Percentiles rank a stretch among this genome's conserved stretches.
phyloP scores from a whole-genome alignment of 2,113 vertebrate species.

The Elephantulus edwardii region DNA sequence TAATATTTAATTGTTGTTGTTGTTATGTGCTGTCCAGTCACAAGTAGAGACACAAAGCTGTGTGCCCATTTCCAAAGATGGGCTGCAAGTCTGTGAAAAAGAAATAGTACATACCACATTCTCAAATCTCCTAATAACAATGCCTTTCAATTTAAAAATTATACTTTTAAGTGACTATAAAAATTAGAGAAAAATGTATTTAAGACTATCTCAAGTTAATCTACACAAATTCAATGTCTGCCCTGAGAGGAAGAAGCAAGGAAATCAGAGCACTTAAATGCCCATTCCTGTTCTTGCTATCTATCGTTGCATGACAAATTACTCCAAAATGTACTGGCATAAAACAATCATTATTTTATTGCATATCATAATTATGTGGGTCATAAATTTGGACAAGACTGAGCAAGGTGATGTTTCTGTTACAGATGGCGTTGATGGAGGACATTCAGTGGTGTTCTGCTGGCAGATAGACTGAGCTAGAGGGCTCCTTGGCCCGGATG shows the following conservation, averaged over 20 bases:
- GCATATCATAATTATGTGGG: background rate
- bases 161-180: background rate
- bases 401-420: background rate
- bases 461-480: background rate
- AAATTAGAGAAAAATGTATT: background rate
- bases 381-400: background rate
- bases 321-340: background rate
- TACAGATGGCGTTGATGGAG: background rate
- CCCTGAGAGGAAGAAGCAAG: background rate
- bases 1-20: background rate
- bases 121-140: conserved; percentile 2
- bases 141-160: background rate
- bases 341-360: background rate
- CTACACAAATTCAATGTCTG: background rate
- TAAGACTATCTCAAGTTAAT: background rate
- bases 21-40: no score
- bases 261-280: background rate
- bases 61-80: conserved; percentile 14
- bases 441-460: background rate
- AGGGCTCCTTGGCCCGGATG: background rate
- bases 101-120: conserved; percentile 16
- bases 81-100: background rate
- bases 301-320: background rate
- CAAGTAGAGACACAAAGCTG: background rate
- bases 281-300: background rate